Evolutionary conservation across 2,888 invertebrate species (phyloP).

Genomic region (Neoascia interrupta): DNA sequence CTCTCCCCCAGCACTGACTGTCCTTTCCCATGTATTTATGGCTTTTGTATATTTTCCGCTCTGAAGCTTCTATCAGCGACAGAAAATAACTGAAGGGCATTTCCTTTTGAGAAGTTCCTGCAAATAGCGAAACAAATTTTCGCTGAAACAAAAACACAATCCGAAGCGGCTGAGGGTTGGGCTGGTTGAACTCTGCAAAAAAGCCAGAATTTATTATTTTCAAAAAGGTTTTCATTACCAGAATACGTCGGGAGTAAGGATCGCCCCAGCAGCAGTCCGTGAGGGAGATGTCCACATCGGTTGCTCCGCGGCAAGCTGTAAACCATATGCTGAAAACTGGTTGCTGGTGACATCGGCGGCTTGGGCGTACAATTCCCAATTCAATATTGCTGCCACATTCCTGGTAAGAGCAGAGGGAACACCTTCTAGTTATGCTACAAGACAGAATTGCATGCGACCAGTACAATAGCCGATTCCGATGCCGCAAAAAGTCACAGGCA

Average conservation of each 20-base stretch:
- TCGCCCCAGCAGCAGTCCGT: slow-evolving; percentile 45
- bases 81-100: slow-evolving; percentile 58
- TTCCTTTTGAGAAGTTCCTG: slow-evolving; percentile 40
- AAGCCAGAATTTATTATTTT: slow-evolving; percentile 62
- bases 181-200: slow-evolving; percentile 1
- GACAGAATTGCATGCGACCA: slow-evolving; percentile 36
- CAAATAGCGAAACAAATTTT: slow-evolving; percentile 48
- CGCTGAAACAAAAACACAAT: slow-evolving; percentile 20
- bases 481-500: slow-evolving; percentile 65
- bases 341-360: slow-evolving; percentile 61
- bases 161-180: neutral
- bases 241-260: slow-evolving; percentile 51
- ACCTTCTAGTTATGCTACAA: slow-evolving; percentile 63
- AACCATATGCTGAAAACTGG: slow-evolving; percentile 47
- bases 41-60: slow-evolving; percentile 43
- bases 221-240: slow-evolving; percentile 62
- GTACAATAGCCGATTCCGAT: slow-evolving; percentile 33
- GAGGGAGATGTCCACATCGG: slow-evolving; percentile 65
- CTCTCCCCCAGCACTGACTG: slow-evolving; percentile 6
- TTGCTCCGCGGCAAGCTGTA: slow-evolving; percentile 55
- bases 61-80: slow-evolving; percentile 41
- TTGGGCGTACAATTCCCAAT: slow-evolving; percentile 68
- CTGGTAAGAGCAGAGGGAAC: slow-evolving; percentile 50
- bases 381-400: slow-evolving; percentile 59
- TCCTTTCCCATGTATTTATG: slow-evolving; percentile 47